Evolutionary conservation across 2,797 vertebrate species (phyloP), one percentile per base, ranked within the genome.

Genomic region (Danio albolineatus): DNA sequence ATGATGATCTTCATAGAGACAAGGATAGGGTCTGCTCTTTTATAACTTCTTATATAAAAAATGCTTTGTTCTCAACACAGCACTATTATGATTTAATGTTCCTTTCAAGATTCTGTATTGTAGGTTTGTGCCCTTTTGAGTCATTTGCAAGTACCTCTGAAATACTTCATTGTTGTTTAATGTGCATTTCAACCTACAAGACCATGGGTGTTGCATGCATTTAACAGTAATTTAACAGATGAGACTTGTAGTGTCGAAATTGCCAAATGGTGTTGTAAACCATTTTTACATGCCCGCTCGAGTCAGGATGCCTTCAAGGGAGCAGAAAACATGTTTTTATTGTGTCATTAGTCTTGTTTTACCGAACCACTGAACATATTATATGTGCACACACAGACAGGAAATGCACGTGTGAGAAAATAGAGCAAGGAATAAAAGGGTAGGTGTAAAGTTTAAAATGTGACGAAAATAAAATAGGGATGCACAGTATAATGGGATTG

Each of bases 351-450:
- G 46, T 64, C 36, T 75, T 75, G 59, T 73, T 73, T 54, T 74
- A 21, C 48, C 16, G 48, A 53, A 41, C 12, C 59, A 43, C 48
- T 62, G 76, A 82, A 73, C 36, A 67, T 56, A 13, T 73, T 59
- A 48, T 48, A 48, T 70, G 59, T 49, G 62, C 70, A 70, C 36
- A 72, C n/a, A 10, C 36, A 62, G 13, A 57, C 19, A 53, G 73
- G 83, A 82, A 83, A 64, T 84, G 61, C 81, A 81, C 79, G 80
- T 85, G 78, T 81, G 54, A 80, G 79, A 46, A 38, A 36, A 48
- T 10, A 6, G 12, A 8, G 14, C 4, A 28, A 36, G 10, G 28
- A 10, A 64, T 17, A 62, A 14, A 17, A 9, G 2, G n/a, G 13
- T 1, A 19, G 14, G 51, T 12, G 9, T 6, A 13, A 54, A 5